A percentile compares a stretch with the other conserved stretches of the same genome.
These are phyloP conservation scores for Andricus quercusramuli DNA, from an alignment of 2,888 invertebrate species.

Conservation along the genomic window DNA sequence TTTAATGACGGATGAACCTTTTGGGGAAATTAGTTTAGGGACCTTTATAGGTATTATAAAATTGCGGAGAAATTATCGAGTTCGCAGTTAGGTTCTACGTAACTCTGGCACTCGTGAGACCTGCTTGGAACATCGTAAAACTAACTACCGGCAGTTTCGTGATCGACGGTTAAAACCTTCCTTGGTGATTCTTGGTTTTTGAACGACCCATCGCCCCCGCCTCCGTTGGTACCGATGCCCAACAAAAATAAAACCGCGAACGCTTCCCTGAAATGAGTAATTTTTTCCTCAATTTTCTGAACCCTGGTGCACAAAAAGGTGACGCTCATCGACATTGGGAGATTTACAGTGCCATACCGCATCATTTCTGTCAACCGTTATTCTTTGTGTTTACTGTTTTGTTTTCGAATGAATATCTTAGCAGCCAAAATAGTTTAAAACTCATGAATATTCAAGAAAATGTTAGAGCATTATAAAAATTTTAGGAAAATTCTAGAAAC, in stretches of 20 bases:
- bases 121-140: constrained; percentile 53
- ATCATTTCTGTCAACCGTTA: too few species aligned
- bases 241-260: constrained; percentile 24
- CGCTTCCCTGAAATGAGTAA: constrained; percentile 14
- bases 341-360: neutral
- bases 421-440: too few species aligned
- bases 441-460: too few species aligned
- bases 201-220: constrained; percentile 37
- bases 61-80: constrained; percentile 24
- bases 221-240: constrained; percentile 2
- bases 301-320: neutral
- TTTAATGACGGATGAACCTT: neutral
- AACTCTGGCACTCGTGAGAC: constrained; percentile 35
- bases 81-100: constrained; percentile 36
- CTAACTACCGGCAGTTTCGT: constrained; percentile 49
- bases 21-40: neutral
- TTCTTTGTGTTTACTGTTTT: too few species aligned
- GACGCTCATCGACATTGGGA: neutral
- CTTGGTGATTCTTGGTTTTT: constrained; percentile 40
- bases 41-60: constrained; percentile 1
- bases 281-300: constrained; percentile 5
- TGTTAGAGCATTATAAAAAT: too few species aligned
- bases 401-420: too few species aligned
- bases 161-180: constrained; percentile 44
- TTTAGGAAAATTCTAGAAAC: too few species aligned